These are phyloP conservation scores for Phenganax subtilis DNA, from an alignment of 92 coral and sea anemone species.

Conservation along the genomic window DNA sequence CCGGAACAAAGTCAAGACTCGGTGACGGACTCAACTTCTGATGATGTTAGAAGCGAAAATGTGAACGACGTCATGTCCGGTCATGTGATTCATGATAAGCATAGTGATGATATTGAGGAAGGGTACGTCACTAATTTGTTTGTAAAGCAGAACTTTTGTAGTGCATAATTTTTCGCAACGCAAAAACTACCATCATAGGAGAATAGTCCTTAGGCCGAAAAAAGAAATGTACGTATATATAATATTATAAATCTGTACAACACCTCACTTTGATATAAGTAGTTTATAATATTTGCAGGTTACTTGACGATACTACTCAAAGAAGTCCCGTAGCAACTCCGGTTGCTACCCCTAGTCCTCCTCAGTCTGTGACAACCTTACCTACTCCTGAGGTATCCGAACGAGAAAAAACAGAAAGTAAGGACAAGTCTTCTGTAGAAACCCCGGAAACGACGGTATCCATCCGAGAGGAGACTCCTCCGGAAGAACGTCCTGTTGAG, in stretches of 20 bases:
- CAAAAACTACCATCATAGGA: too few relatives aligned
- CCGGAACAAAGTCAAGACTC: conserved; percentile 39
- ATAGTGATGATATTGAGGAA: conserved; percentile 25
- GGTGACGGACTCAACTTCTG: not conserved
- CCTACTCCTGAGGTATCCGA: conserved; percentile 30
- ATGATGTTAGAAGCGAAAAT: not conserved
- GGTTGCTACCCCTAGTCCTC: conserved; percentile 71
- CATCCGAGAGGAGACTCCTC: conserved; percentile 27
- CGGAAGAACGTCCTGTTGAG: conserved; percentile 18
- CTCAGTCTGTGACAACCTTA: conserved; percentile 56
- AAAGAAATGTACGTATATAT: too few relatives aligned
- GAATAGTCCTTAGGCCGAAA: too few relatives aligned
- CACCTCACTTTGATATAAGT: not conserved
- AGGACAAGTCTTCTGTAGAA: conserved; percentile 17
- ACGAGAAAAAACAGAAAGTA: conserved; percentile 23
- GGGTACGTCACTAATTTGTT: conserved; percentile 11
- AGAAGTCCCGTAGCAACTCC: conserved; percentile 79
- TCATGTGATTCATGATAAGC: not conserved
- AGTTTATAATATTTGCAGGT: conserved; percentile 5
- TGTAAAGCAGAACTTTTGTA: not conserved
- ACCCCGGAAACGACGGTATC: conserved; percentile 36
- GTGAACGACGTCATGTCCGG: not conserved
- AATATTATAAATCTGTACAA: too few relatives aligned
- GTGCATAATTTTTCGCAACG: too few relatives aligned
- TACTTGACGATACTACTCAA: conserved; percentile 49